These are phyloP conservation scores for Diacarnus erythraeanus DNA, from an alignment of 37 sponge, comb jelly and placozoan species.

Conservation along the genomic window DNA sequence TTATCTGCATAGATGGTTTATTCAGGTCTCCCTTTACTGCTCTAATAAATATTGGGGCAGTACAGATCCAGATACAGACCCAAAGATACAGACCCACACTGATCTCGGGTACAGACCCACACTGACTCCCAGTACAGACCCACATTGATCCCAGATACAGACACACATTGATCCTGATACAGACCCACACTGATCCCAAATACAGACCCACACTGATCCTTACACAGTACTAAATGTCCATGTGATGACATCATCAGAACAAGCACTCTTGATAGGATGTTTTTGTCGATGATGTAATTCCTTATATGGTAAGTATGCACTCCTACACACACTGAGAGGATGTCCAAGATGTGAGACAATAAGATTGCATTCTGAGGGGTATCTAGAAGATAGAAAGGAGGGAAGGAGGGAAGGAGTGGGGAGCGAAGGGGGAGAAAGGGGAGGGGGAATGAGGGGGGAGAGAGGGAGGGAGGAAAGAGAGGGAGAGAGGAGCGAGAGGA, in stretches of 20 bases:
- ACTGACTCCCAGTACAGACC: no score
- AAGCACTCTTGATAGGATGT: conserved; percentile 83
- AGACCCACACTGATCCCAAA: no score
- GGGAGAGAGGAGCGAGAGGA: neutral
- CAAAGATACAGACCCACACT: no score
- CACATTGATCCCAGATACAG: no score
- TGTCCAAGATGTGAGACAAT: conserved; percentile 87
- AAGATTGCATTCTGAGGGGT: conserved; percentile 83
- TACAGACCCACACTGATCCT: no score
- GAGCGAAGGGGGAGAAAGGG: no score
- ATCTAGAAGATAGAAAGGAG: conserved; percentile 25
- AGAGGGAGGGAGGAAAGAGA: neutral
- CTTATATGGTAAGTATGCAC: conserved; percentile 93
- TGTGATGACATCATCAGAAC: conserved; percentile 85
- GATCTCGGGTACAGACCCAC: no score
- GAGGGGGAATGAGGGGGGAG: neutral
- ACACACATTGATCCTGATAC: no score
- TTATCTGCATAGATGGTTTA: no score
- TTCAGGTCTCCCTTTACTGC: no score
- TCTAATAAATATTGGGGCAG: no score
- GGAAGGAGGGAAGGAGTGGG: neutral
- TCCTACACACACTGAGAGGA: conserved; percentile 91
- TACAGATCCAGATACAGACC: no score
- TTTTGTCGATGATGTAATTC: conserved; percentile 93
- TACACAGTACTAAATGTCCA: conserved; percentile 81